Evolutionary conservation across 2,113 vertebrate genomes (phyloP).

Genomic region (Anolis carolinensis): DNA sequence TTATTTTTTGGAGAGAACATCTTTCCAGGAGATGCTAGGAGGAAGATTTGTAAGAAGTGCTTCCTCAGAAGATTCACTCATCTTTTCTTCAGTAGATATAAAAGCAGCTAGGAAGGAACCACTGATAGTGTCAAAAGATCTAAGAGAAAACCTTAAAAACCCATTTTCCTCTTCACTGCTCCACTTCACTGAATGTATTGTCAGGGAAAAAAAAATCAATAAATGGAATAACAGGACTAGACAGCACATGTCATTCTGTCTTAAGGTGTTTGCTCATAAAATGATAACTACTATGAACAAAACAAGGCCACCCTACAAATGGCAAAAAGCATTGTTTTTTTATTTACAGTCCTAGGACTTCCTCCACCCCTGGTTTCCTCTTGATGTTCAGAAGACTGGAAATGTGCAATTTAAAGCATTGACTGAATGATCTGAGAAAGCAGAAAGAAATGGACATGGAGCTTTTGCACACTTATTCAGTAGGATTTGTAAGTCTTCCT

Average conservation of each 20-base stretch:
- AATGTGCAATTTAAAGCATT: neutral
- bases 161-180: neutral
- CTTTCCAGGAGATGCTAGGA: neutral
- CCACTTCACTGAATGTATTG: neutral
- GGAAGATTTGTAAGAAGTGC: neutral
- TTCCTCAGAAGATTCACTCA: neutral
- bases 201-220: neutral
- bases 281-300: neutral
- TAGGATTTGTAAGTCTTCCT: neutral
- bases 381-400: neutral
- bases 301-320: neutral
- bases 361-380: neutral
- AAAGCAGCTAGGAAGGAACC: neutral
- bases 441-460: neutral
- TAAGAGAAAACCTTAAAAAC: neutral
- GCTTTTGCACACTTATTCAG: neutral
- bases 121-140: too few species aligned
- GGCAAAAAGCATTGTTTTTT: neutral
- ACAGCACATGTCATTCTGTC: neutral
- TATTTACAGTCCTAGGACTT: neutral
- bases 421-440: neutral
- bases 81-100: neutral
- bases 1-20: neutral
- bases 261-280: neutral
- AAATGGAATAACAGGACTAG: neutral